Conservation (phyloP, 1,140 invertebrate genomes). For the Pygmarrhopalites habei region DNA sequence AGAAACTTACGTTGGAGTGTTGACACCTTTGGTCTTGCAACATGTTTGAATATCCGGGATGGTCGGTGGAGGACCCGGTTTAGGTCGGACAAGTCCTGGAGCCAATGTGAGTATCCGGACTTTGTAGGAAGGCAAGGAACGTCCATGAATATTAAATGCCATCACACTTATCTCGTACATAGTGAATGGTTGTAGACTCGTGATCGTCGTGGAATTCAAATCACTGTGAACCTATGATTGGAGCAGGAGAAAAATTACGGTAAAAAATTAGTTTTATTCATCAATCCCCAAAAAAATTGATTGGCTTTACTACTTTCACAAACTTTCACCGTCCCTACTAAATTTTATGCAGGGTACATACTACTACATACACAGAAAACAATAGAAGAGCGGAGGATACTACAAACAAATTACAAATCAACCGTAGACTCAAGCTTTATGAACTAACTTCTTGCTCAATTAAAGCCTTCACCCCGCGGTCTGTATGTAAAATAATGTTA, state of each 20-base stretch:
- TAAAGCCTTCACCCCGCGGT: too few species aligned
- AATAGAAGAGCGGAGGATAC: too few species aligned
- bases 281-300: neutral
- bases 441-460: too few species aligned
- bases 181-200: conserved; percentile 59
- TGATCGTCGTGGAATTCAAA: conserved; percentile 52
- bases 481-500: too few species aligned
- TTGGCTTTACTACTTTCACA: too few species aligned
- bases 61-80: conserved; percentile 49
- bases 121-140: conserved; percentile 62
- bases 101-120: conserved; percentile 60
- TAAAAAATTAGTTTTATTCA: neutral
- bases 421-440: too few species aligned
- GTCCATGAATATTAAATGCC: conserved; percentile 63
- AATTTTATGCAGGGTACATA: too few species aligned
- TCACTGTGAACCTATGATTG: conserved; percentile 49
- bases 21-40: conserved; percentile 62
- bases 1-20: conserved; percentile 54
- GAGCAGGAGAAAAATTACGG: conserved; percentile 1
- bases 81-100: conserved; percentile 51
- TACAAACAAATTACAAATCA: too few species aligned
- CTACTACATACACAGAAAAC: too few species aligned
- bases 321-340: too few species aligned
- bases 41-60: conserved; percentile 65
- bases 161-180: conserved; percentile 72